phyloP scores from a whole-genome alignment of 2,797 vertebrate species.

The Synanceia verrucosa region DNA sequence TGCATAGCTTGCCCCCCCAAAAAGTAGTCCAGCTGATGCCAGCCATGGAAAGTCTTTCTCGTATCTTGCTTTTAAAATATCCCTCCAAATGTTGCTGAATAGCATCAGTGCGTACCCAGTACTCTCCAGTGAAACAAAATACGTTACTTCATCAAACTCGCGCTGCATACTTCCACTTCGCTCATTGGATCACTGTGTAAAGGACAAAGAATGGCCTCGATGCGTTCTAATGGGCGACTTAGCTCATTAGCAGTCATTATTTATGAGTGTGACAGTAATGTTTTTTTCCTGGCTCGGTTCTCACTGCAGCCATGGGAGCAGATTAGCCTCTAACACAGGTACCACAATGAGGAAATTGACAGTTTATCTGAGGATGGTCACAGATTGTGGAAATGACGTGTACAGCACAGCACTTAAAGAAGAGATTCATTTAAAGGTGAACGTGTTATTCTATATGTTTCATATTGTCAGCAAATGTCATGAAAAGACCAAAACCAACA shows the following conservation, averaged over 20 bases:
- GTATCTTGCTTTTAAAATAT: background rate
- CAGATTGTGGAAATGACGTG: background rate
- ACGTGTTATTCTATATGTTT: background rate
- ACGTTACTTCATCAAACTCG: background rate
- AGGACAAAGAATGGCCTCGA: constrained; percentile 10
- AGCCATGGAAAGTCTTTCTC: background rate
- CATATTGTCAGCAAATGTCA: background rate
- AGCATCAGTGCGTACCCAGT: background rate
- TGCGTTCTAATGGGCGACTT: constrained; percentile 37
- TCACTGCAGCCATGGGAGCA: background rate
- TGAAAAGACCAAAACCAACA: constrained; percentile 3
- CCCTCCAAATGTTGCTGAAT: background rate
- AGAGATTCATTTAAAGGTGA: background rate
- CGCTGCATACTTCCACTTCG: background rate
- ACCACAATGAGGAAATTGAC: background rate
- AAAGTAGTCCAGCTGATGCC: constrained; percentile 12
- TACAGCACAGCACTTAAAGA: background rate
- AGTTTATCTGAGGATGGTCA: background rate
- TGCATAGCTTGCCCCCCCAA: constrained; percentile 21
- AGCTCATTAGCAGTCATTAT: constrained; percentile 55
- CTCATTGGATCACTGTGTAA: background rate
- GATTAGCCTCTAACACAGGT: background rate
- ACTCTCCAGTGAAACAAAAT: background rate
- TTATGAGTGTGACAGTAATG: constrained; percentile 12
- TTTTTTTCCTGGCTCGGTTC: background rate